Base-by-base conservation (phyloP, 2,113 vertebrate genomes). In the Lasiurus cinereus region DNA sequence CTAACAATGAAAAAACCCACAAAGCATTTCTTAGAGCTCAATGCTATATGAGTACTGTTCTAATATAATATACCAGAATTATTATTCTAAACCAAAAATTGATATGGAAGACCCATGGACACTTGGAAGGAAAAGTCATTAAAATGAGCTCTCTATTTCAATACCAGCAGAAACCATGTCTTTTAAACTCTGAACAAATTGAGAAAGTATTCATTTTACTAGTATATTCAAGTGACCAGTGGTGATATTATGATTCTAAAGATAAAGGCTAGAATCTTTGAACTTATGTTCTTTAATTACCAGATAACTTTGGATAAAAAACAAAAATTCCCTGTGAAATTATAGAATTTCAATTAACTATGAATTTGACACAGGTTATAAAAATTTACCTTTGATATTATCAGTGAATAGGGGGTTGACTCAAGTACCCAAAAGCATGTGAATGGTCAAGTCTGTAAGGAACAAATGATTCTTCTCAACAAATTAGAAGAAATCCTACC, bases 61-160 rank as follows among this genome's bases (percentile, higher is more conserved):
- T 13, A 56, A 48, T 46, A 74, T 13, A 56, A 48, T 50, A 74
- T 13, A 64, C 14, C 52, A 84, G 62, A 79, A 90, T 31, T 83
- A 82, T 50, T 92, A 27, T 92, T 27, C 39, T 85, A 90, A 67
- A 36, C 3, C 67, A 83, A 93, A 94, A 93, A 43, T 2, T 73
- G 36, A 80, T 33, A 88, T 19, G 22, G 31, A 94, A 88, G 59
- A 7, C 10, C 31, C 54, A 36, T 19, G 72, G 69, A 84, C 27
- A 69, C 14, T 52, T 85, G 6, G 33, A 43, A 73, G 46, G 72
- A 86, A 62, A 93, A 94, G 77, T 79, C 72, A 92, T 74, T 93
- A 87, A 87, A 88, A 91, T 92, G 18, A 90, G 62, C 21, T 90
- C 14, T 93, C 21, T 80, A 14, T n/a, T 93, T 83, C 21, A 92